A percentile compares a stretch with the other conserved stretches of the same genome.
phyloP scores from a whole-genome alignment of 2,797 vertebrate genomes.

The Knipowitschia caucasica region DNA sequence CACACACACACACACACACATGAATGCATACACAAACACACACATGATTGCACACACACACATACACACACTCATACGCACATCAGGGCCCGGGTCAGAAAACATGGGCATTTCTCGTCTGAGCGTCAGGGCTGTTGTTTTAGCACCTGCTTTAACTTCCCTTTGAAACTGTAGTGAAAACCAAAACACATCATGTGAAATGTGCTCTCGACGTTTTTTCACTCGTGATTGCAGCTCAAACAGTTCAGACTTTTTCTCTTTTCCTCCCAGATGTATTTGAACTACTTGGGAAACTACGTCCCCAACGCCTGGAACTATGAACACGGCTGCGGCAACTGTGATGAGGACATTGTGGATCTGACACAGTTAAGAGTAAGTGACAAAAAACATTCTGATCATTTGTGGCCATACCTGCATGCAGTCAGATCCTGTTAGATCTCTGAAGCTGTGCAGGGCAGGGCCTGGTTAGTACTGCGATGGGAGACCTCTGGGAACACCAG shows the following conservation, averaged over 20 bases:
- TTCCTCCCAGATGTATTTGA: slow-evolving; percentile 84
- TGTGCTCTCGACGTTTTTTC: not conserved
- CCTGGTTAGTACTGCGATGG: too few species aligned
- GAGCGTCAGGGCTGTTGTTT: not conserved
- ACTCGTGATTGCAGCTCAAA: not conserved
- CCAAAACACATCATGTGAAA: not conserved
- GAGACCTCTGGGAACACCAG: too few species aligned
- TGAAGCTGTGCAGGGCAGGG: too few species aligned
- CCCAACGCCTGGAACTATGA: slow-evolving; percentile 94
- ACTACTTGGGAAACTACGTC: slow-evolving; percentile 94
- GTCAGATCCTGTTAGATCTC: too few species aligned
- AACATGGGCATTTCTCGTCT: too few species aligned
- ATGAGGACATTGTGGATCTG: slow-evolving; percentile 82
- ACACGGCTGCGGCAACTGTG: slow-evolving; percentile 84
- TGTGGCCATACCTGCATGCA: not conserved
- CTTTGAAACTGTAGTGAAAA: not conserved
- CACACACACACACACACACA: too few species aligned
- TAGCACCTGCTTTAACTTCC: slow-evolving; percentile 4
- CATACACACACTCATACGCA: too few species aligned
- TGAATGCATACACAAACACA: too few species aligned
- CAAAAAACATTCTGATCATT: slow-evolving; percentile 13
- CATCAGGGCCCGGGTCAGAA: too few species aligned
- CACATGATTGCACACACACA: too few species aligned
- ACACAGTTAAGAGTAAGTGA: slow-evolving; percentile 82
- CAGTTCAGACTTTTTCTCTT: slow-evolving; percentile 10